Conservation (phyloP, 2,113 vertebrate species). For the Burhinus bistriatus region DNA sequence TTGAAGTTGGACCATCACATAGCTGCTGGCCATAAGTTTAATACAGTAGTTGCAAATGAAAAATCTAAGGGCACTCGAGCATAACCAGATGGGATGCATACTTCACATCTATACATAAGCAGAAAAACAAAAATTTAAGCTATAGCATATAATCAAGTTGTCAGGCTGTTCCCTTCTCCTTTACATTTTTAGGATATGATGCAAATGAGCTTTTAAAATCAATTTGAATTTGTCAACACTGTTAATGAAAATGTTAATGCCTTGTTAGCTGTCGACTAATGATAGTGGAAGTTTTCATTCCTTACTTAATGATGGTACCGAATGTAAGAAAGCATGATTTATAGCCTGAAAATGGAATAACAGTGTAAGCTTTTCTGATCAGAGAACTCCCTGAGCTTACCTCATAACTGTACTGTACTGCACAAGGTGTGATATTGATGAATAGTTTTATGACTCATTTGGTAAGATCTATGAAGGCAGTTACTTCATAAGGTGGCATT, state of each 20-base stretch:
- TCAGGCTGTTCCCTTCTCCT: background rate
- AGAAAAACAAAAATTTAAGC: background rate
- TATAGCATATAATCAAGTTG: background rate
- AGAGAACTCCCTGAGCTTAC: background rate
- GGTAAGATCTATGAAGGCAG: slow-evolving; percentile 67
- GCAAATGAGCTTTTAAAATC: slow-evolving; percentile 4
- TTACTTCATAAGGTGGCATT: slow-evolving; percentile 69
- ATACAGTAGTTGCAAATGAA: background rate
- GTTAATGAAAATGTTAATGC: slow-evolving; percentile 27
- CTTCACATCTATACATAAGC: background rate
- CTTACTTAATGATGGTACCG: background rate
- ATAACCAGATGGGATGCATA: background rate
- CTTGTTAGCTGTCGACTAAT: slow-evolving; percentile 46
- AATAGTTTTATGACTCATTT: slow-evolving; percentile 66
- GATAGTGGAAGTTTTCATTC: background rate
- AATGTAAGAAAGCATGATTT: slow-evolving; percentile 46
- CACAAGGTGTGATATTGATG: slow-evolving; percentile 56
- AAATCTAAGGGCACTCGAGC: background rate
- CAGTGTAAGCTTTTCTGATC: slow-evolving; percentile 44
- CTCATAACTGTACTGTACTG: background rate
- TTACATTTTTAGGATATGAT: background rate
- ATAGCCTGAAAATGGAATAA: background rate
- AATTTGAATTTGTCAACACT: background rate
- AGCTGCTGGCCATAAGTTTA: background rate
- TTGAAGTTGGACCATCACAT: background rate